These are phyloP conservation scores for Galeopsomyia nigrocyanea DNA, from an alignment of 2,888 invertebrate species.

Conservation along the genomic window DNA sequence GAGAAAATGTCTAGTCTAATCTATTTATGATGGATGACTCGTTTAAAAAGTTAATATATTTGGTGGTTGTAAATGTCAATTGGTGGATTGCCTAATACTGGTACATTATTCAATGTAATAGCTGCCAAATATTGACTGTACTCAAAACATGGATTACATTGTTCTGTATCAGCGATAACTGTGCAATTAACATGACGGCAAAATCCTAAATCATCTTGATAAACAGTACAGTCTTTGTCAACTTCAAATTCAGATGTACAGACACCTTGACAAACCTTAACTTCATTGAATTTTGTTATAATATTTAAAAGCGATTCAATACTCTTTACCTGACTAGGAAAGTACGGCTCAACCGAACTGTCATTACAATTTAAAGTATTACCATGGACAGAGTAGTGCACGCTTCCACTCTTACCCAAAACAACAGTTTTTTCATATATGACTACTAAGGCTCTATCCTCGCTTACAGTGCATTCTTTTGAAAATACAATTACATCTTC, in stretches of 20 bases:
- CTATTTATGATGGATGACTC: too few relatives aligned
- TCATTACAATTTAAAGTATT: conserved; percentile 13
- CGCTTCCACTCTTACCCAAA: conserved; percentile 31
- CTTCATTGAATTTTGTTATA: conserved; percentile 30
- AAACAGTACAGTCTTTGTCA: conserved; percentile 37
- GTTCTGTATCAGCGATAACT: conserved; percentile 36
- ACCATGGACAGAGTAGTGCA: conserved; percentile 42
- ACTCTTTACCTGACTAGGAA: conserved; percentile 25
- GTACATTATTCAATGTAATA: conserved; percentile 20
- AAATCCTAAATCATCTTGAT: conserved; percentile 42
- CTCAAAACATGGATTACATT: conserved; percentile 40
- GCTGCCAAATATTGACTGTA: conserved; percentile 42
- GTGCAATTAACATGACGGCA: conserved; percentile 38
- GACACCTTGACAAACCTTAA: conserved; percentile 43
- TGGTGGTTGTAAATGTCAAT: too few relatives aligned
- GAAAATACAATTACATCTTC: conserved; percentile 44
- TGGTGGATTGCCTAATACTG: conserved; percentile 28
- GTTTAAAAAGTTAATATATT: too few relatives aligned
- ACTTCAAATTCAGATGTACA: conserved; percentile 39
- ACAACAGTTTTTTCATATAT: conserved; percentile 46
- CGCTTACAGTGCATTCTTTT: conserved; percentile 44
- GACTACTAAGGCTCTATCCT: conserved; percentile 32
- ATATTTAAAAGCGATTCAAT: conserved; percentile 32
- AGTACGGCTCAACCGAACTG: not conserved
- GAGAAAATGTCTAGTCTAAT: too few relatives aligned